These are phyloP conservation scores for Drosophila diplacantha DNA, from an alignment of 2,888 invertebrate genomes.

Conservation along the genomic window DNA sequence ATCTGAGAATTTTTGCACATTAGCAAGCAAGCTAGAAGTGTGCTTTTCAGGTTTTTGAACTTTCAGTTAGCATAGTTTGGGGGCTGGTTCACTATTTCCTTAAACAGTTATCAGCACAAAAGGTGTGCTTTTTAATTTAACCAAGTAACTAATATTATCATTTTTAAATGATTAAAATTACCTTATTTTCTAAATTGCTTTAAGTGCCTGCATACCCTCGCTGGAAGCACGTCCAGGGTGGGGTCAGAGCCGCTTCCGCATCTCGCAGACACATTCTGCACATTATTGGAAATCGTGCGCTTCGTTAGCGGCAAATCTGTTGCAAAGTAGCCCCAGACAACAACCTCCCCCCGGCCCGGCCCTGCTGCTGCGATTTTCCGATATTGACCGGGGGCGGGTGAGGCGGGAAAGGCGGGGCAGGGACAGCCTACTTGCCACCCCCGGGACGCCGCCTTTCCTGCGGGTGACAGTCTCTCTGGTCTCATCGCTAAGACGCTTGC, in stretches of 20 bases:
- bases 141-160: no score
- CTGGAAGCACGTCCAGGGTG: neutral
- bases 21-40: neutral
- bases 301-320: constrained; percentile 70
- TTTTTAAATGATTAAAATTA: no score
- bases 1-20: neutral
- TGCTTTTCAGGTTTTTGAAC: neutral
- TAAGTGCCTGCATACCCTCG: neutral
- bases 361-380: constrained; percentile 13
- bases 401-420: neutral
- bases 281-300: constrained; percentile 70
- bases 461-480: constrained; percentile 26
- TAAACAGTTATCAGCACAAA: neutral
- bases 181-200: no score
- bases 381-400: constrained; percentile 20
- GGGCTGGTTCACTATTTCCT: neutral
- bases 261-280: constrained; percentile 53
- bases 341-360: neutral
- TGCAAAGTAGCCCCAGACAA: constrained; percentile 63
- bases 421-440: constrained; percentile 26
- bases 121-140: no score
- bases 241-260: constrained; percentile 45
- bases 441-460: constrained; percentile 3
- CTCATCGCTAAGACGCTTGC: constrained; percentile 8
- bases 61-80: constrained; percentile 1